phyloP scores from a whole-genome alignment of 2,113 vertebrate genomes.

The Silurus meridionalis region DNA sequence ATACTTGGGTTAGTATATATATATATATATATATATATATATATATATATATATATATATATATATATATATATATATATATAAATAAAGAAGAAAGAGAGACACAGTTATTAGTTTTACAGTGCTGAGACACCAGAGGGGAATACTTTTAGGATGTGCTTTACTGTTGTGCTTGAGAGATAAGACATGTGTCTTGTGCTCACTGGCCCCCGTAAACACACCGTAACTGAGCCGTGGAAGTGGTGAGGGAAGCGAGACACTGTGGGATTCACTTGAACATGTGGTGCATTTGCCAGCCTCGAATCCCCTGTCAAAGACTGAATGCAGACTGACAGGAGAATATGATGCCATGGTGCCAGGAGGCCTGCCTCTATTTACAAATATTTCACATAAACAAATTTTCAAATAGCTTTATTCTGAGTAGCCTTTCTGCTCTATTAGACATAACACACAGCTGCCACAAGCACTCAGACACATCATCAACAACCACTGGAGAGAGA shows the following conservation, averaged over 20 bases:
- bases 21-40: too few species aligned
- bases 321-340: constrained; percentile 89
- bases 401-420: constrained; percentile 98
- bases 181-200: constrained; percentile 48
- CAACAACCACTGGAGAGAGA: constrained; percentile 88
- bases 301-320: constrained; percentile 86
- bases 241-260: constrained; percentile 42
- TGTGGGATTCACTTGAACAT: constrained; percentile 71
- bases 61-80: background rate
- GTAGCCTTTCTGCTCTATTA: constrained; percentile 99
- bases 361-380: constrained; percentile 93
- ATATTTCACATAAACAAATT: constrained; percentile 99
- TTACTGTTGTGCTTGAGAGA: constrained; percentile 47
- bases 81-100: constrained; percentile 18
- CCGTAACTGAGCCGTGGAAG: constrained; percentile 35
- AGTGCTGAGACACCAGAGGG: constrained; percentile 28
- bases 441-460: constrained; percentile 99
- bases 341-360: constrained; percentile 79
- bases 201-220: constrained; percentile 45
- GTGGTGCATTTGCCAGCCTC: constrained; percentile 84
- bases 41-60: too few species aligned
- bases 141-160: constrained; percentile 45
- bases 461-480: constrained; percentile 99
- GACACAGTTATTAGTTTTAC: constrained; percentile 32
- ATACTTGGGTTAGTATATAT: background rate